These are phyloP conservation scores for Morone saxatilis DNA, from an alignment of 2,113 vertebrate genomes.

Conservation along the genomic window DNA sequence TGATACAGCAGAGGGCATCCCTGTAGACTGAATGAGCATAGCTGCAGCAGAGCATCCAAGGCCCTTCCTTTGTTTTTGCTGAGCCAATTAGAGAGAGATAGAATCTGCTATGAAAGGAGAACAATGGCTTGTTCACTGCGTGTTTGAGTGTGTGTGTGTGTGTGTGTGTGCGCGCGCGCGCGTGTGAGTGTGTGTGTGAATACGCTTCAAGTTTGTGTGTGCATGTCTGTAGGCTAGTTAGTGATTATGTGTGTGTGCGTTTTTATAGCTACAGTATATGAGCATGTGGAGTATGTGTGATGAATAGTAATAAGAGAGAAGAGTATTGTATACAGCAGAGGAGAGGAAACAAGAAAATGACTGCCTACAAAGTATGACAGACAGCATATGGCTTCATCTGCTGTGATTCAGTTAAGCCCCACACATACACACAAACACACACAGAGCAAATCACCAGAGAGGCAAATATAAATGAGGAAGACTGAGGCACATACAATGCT, in stretches of 20 bases:
- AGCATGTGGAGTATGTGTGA: slow-evolving; percentile 47
- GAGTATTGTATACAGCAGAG: slow-evolving; percentile 59
- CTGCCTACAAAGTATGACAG: slow-evolving; percentile 62
- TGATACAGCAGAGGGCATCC: slow-evolving; percentile 68
- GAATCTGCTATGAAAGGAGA: slow-evolving; percentile 82
- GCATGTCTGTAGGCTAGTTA: slow-evolving; percentile 64
- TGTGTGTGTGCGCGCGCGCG: background rate
- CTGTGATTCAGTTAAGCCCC: slow-evolving; percentile 64
- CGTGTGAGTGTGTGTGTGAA: slow-evolving; percentile 45
- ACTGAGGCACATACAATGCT: slow-evolving; percentile 57
- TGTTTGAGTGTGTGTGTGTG: slow-evolving; percentile 32
- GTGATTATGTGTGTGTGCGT: slow-evolving; percentile 35
- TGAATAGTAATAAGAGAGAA: slow-evolving; percentile 64
- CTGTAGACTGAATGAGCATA: slow-evolving; percentile 62
- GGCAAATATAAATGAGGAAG: slow-evolving; percentile 60
- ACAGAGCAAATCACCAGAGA: slow-evolving; percentile 52
- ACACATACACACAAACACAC: slow-evolving; percentile 20
- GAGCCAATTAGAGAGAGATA: slow-evolving; percentile 84
- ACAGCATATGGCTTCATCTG: slow-evolving; percentile 80
- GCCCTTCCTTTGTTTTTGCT: slow-evolving; percentile 83
- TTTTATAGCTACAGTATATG: slow-evolving; percentile 61
- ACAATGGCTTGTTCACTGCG: slow-evolving; percentile 80
- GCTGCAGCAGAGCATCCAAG: slow-evolving; percentile 77
- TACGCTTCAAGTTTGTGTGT: slow-evolving; percentile 54
- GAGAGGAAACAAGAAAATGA: slow-evolving; percentile 72